Conservation (phyloP, 2,113 vertebrate species). For the Salvelinus sp. region DNA sequence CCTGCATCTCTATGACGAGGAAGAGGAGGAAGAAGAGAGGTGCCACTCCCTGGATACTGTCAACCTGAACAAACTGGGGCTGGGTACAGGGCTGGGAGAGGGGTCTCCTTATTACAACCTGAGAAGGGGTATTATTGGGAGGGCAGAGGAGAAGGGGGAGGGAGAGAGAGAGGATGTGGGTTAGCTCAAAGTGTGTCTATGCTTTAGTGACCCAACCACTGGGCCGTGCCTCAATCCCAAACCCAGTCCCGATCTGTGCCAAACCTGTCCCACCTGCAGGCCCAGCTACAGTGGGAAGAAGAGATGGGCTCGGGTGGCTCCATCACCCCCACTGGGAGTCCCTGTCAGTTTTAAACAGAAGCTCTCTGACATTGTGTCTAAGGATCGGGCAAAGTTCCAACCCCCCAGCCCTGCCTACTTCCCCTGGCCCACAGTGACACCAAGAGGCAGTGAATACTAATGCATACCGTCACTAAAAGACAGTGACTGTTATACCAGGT, state of each 20-base stretch:
- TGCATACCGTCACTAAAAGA: background rate
- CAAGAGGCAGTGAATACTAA: constrained; percentile 27
- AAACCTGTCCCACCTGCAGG: background rate
- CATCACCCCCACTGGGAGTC: constrained; percentile 39
- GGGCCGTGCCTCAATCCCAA: constrained; percentile 1
- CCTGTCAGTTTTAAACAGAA: constrained; percentile 69
- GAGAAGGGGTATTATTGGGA: constrained; percentile 6
- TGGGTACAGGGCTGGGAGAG: no score
- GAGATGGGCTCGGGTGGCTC: constrained; percentile 16
- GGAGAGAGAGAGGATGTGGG: background rate
- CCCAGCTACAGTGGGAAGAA: constrained; percentile 19
- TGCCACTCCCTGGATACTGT: constrained; percentile 34
- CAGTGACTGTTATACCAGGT: no score
- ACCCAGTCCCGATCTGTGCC: background rate
- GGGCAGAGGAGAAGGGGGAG: background rate
- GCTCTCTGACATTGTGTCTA: constrained; percentile 69
- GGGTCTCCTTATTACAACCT: constrained; percentile 45
- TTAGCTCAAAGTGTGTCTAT: constrained; percentile 30
- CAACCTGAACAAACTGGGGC: constrained; percentile 1
- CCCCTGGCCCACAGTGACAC: no score
- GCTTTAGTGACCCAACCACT: constrained; percentile 18
- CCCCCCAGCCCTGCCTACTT: constrained; percentile 2
- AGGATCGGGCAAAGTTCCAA: constrained; percentile 65
- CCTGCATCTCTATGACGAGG: background rate
- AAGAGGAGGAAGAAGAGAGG: background rate